Percentiles rank a stretch among this genome's conserved stretches.
phyloP scores from a whole-genome alignment of 2,113 vertebrate species.

The Callospermophilus lateralis region DNA sequence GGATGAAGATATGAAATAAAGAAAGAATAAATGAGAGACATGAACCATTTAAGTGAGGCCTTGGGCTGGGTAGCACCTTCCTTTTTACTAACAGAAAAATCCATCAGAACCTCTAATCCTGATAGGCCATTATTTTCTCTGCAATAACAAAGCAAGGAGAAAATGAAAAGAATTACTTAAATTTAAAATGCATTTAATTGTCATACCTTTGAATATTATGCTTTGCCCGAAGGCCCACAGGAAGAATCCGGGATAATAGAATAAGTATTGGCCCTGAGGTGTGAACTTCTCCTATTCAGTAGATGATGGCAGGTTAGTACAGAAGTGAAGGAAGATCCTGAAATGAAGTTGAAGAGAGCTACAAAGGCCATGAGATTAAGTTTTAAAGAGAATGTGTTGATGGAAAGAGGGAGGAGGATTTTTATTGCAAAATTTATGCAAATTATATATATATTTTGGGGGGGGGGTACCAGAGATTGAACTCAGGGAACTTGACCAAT shows the following conservation, averaged over 20 bases:
- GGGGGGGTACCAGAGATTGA: too few relatives aligned
- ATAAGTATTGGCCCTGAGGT: not conserved
- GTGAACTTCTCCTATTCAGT: not conserved
- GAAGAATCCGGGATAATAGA: not conserved
- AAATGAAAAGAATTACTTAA: slow-evolving; percentile 44
- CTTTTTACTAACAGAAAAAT: slow-evolving; percentile 4
- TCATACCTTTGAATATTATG: not conserved
- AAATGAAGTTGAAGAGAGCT: not conserved
- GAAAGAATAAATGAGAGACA: not conserved
- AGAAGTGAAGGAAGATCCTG: not conserved
- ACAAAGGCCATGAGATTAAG: not conserved
- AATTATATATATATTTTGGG: not conserved
- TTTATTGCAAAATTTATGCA: not conserved
- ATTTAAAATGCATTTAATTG: slow-evolving; percentile 50
- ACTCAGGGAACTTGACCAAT: too few relatives aligned
- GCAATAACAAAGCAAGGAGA: not conserved
- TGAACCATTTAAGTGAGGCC: not conserved
- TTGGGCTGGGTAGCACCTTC: not conserved
- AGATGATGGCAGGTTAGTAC: not conserved
- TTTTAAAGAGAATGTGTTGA: slow-evolving; percentile 9
- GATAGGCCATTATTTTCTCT: not conserved
- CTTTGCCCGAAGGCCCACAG: not conserved
- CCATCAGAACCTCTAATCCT: not conserved
- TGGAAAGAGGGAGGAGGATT: not conserved
- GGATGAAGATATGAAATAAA: not conserved